Conservation (phyloP, 2,113 vertebrate genomes). For the Stictonetta naevosa region DNA sequence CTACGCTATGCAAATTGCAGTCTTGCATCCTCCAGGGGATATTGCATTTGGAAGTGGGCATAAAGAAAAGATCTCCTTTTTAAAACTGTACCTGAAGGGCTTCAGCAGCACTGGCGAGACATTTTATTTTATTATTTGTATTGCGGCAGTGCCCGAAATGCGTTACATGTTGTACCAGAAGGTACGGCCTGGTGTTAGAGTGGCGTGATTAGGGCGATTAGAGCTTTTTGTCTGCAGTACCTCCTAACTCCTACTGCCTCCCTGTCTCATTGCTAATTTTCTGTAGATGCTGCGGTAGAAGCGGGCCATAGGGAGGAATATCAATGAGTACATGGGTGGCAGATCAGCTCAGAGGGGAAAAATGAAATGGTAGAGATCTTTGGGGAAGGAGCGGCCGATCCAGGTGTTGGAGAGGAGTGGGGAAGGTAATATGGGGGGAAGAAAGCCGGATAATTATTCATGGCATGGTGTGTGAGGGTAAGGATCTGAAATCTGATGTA, state of each 20-base stretch:
- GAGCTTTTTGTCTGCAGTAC: neutral
- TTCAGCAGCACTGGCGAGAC: neutral
- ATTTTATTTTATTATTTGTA: constrained; percentile 1
- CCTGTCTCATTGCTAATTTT: constrained; percentile 37
- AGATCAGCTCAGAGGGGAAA: neutral
- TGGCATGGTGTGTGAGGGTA: neutral
- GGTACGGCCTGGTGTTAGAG: neutral
- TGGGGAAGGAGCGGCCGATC: neutral
- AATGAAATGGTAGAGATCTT: neutral
- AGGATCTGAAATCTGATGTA: neutral
- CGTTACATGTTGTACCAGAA: neutral
- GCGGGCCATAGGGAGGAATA: constrained; percentile 31
- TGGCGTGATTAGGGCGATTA: constrained; percentile 4
- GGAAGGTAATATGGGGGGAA: neutral
- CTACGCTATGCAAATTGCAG: constrained; percentile 28
- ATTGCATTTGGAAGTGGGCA: neutral
- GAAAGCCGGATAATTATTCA: neutral
- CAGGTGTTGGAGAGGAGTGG: neutral
- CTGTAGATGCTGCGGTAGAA: neutral
- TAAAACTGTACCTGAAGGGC: constrained; percentile 35
- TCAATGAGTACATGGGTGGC: neutral
- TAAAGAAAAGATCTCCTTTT: constrained; percentile 14
- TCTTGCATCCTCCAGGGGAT: constrained; percentile 21
- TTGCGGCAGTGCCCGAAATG: neutral
- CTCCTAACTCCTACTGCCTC: neutral